Conservation (phyloP, 2,888 invertebrate species). For the Chymomyza caudatula region DNA sequence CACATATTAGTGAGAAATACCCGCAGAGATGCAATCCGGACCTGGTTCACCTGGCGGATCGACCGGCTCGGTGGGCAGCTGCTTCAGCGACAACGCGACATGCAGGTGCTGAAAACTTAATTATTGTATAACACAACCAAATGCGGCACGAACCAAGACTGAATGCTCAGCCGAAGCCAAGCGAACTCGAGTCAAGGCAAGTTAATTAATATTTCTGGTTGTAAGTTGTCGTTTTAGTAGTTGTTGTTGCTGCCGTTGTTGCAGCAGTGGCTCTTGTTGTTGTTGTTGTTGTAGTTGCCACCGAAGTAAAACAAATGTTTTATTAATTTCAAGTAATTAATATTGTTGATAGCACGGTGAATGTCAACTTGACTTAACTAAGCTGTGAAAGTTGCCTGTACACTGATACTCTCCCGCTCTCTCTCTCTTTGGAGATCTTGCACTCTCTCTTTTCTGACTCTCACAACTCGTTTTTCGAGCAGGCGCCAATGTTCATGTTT, state of each 20-base stretch:
- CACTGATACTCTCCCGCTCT: constrained; percentile 15
- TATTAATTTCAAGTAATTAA: constrained; percentile 70
- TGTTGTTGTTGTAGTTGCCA: constrained; percentile 7
- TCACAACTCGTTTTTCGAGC: constrained; percentile 50
- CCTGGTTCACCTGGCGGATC: constrained; percentile 17
- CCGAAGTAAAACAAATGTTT: constrained; percentile 53
- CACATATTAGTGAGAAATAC: background rate
- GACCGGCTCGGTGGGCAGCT: constrained; percentile 18
- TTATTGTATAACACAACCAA: constrained; percentile 67
- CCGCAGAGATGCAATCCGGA: constrained; percentile 3
- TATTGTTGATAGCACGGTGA: constrained; percentile 30
- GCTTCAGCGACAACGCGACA: constrained; percentile 30
- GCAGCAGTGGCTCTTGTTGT: constrained; percentile 16
- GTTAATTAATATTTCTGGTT: constrained; percentile 64
- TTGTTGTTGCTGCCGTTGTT: constrained; percentile 7
- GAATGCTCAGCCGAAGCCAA: background rate
- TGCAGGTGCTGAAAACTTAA: constrained; percentile 73
- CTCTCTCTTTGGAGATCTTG: background rate
- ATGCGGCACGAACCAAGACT: constrained; percentile 9
- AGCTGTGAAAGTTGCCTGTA: constrained; percentile 34
- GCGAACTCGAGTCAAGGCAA: constrained; percentile 12
- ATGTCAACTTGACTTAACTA: constrained; percentile 1
- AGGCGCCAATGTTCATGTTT: constrained; percentile 69
- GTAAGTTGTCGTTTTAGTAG: constrained; percentile 29
- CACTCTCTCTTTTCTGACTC: background rate